A percentile compares a stretch with the other conserved stretches of the same genome.
phyloP scores from a whole-genome alignment of 2,888 invertebrate genomes.

The Drosophila anomelani region DNA sequence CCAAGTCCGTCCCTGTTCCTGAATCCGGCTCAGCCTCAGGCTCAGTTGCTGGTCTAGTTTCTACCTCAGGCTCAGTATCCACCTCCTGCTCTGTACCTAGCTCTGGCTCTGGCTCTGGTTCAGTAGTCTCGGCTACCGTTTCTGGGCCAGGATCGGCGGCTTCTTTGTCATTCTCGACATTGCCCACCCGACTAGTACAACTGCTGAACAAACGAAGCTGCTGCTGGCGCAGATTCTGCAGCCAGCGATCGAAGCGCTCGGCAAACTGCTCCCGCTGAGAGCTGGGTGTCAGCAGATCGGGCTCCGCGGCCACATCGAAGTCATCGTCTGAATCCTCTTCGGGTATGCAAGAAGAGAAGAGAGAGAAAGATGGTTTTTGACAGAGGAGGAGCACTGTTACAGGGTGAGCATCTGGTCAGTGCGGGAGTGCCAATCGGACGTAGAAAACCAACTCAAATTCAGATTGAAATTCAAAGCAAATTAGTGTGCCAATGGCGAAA shows the following conservation, averaged over 20 bases:
- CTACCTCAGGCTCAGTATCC: slow-evolving; percentile 12
- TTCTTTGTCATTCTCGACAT: slow-evolving; percentile 59
- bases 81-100: slow-evolving; percentile 20
- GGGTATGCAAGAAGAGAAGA: slow-evolving; percentile 58
- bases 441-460: slow-evolving; percentile 24
- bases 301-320: slow-evolving; percentile 55
- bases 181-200: slow-evolving; percentile 70
- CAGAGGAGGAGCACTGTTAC: slow-evolving; percentile 29
- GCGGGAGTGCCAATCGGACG: slow-evolving; percentile 27
- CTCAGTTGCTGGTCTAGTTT: slow-evolving; percentile 7
- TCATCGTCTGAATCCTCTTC: slow-evolving; percentile 47
- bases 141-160: slow-evolving; percentile 11
- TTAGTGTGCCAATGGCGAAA: slow-evolving; percentile 71
- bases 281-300: slow-evolving; percentile 56
- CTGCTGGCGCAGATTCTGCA: slow-evolving; percentile 70
- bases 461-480: slow-evolving; percentile 37
- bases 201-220: slow-evolving; percentile 70
- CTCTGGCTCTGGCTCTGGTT: slow-evolving; percentile 27
- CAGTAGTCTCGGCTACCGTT: slow-evolving; percentile 4
- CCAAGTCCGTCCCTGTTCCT: slow-evolving; percentile 32
- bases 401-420: slow-evolving; percentile 15
- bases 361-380: slow-evolving; percentile 48
- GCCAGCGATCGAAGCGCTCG: slow-evolving; percentile 71
- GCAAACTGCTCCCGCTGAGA: slow-evolving; percentile 64
- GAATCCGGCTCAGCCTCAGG: slow-evolving; percentile 34